These are phyloP conservation scores for Rattus rattus DNA, from an alignment of 2,113 vertebrate species.

Conservation along the genomic window DNA sequence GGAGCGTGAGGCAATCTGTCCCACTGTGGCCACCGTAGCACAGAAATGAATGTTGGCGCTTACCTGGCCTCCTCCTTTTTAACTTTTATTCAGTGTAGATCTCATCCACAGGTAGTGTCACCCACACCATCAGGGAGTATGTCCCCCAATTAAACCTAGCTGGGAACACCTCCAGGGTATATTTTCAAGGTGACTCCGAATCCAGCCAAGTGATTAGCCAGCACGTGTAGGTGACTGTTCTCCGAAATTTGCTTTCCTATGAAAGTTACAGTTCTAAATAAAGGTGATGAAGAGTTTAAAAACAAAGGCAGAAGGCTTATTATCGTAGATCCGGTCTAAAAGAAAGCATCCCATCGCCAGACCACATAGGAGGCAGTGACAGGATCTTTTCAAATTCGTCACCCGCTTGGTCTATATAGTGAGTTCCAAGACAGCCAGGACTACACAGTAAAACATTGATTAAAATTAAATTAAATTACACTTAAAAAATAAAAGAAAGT, in stretches of 20 bases:
- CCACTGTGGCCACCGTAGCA: neutral
- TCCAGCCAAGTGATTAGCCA: neutral
- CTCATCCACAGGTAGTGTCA: neutral
- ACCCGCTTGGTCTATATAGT: neutral
- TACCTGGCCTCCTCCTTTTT: neutral
- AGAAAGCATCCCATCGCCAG: neutral
- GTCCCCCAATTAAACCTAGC: neutral
- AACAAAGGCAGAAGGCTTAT: neutral
- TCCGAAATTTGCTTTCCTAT: slow-evolving; percentile 28
- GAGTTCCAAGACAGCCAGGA: neutral
- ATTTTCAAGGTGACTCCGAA: neutral
- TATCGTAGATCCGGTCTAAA: neutral
- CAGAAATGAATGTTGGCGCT: neutral
- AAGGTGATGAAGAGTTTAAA: neutral
- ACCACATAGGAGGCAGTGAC: neutral
- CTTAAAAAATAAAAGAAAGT: neutral
- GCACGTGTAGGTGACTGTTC: neutral
- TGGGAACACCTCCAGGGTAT: neutral
- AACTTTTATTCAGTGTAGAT: slow-evolving; percentile 18
- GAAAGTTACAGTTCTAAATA: neutral
- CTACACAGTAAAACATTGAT: neutral
- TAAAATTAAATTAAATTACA: neutral
- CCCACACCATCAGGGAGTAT: neutral
- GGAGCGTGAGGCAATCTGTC: neutral
- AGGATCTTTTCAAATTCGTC: neutral